phyloP scores from a whole-genome alignment of 2,888 invertebrate genomes.

The Watsonalla binaria region DNA sequence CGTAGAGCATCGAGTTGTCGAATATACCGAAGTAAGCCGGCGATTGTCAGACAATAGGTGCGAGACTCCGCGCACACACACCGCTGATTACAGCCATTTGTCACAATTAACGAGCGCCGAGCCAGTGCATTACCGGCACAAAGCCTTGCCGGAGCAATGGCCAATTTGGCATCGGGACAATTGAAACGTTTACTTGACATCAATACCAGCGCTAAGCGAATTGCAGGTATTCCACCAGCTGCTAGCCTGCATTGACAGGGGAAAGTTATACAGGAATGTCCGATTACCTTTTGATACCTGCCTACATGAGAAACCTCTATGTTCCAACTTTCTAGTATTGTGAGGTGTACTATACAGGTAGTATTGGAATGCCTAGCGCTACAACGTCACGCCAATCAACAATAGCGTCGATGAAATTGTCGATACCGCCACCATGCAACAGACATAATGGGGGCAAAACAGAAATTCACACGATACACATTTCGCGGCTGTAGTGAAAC shows the following conservation, averaged over 20 bases:
- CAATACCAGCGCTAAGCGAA: slow-evolving; percentile 19
- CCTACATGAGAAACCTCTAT: neutral
- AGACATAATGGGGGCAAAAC: slow-evolving; percentile 22
- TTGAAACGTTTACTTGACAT: slow-evolving; percentile 17
- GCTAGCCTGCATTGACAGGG: slow-evolving; percentile 21
- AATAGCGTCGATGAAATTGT: slow-evolving; percentile 8
- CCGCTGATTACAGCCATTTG: slow-evolving; percentile 28
- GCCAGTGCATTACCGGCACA: slow-evolving; percentile 32
- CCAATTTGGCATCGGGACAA: slow-evolving; percentile 34
- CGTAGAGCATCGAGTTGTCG: slow-evolving; percentile 29
- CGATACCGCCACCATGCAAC: slow-evolving; percentile 18
- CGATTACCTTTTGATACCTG: neutral
- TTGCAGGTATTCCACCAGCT: slow-evolving; percentile 19
- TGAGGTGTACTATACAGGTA: neutral
- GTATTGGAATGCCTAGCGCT: neutral
- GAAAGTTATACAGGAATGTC: slow-evolving; percentile 20
- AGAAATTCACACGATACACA: slow-evolving; percentile 37
- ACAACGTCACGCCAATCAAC: neutral
- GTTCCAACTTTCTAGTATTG: neutral
- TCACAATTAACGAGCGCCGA: slow-evolving; percentile 29
- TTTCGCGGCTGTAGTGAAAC: slow-evolving; percentile 40
- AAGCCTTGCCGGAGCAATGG: slow-evolving; percentile 22
- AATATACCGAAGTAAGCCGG: slow-evolving; percentile 28
- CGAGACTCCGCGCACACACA: slow-evolving; percentile 24
- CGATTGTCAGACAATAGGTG: slow-evolving; percentile 30